Percentiles rank a stretch among this genome's conserved stretches.
Conservation (phyloP, 1,140 invertebrate genomes). For the Aphelenchoides fujianensis region DNA sequence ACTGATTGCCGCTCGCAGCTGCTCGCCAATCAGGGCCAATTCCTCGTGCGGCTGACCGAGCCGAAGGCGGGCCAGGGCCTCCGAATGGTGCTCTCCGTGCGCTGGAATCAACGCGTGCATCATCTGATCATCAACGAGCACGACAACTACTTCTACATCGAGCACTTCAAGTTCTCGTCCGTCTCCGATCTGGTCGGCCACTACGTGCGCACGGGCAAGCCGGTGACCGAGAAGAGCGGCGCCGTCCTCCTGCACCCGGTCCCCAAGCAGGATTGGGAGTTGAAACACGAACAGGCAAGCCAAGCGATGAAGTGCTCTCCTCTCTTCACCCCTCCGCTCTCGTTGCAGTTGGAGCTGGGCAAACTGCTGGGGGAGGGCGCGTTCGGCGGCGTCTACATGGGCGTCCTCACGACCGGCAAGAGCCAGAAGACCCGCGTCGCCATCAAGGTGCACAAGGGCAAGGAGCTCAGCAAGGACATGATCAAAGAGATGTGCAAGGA, state of each 20-base stretch:
- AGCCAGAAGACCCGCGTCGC: constrained; percentile 72
- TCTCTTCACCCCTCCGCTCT: no score
- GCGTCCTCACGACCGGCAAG: constrained; percentile 75
- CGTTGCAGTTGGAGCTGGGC: constrained; percentile 80
- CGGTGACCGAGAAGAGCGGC: constrained; percentile 85
- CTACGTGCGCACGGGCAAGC: constrained; percentile 76
- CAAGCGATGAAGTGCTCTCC: no score
- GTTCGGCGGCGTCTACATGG: constrained; percentile 93
- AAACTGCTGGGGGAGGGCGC: constrained; percentile 97
- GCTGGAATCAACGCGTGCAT: constrained; percentile 82
- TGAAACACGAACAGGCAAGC: constrained; percentile 94
- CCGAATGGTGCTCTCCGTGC: constrained; percentile 77
- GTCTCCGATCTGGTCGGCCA: constrained; percentile 84
- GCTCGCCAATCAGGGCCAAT: constrained; percentile 82
- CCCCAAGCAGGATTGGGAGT: constrained; percentile 86
- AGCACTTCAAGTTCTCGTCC: constrained; percentile 82
- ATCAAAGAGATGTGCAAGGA: constrained; percentile 93
- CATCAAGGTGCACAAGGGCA: constrained; percentile 85
- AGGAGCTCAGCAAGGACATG: constrained; percentile 87
- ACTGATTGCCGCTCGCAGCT: constrained; percentile 65
- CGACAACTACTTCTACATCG: constrained; percentile 80
- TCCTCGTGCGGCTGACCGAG: constrained; percentile 86
- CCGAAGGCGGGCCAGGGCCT: constrained; percentile 76
- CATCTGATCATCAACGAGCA: constrained; percentile 86
- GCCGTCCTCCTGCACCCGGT: constrained; percentile 82